Evolutionary conservation across 1,140 invertebrate species (phyloP).

Genomic region (Rhopalosiphum padi): DNA sequence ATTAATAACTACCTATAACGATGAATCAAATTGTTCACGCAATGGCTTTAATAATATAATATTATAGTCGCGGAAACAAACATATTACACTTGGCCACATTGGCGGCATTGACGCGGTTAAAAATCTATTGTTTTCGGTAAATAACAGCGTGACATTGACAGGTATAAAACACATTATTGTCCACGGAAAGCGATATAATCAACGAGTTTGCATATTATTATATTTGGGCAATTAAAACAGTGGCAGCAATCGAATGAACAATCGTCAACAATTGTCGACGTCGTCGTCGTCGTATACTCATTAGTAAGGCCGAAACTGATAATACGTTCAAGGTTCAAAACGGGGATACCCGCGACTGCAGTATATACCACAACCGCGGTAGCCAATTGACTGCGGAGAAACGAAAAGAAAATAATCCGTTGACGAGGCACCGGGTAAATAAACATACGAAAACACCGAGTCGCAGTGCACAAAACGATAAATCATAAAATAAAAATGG

Average conservation of each 20-base stretch:
- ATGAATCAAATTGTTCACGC: not conserved
- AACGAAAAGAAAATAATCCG: not conserved
- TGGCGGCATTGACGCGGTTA: not conserved
- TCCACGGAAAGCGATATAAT: not conserved
- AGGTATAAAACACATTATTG: not conserved
- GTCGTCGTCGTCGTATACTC: not conserved
- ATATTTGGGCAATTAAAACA: not conserved
- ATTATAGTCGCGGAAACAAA: not conserved
- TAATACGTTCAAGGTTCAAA: not conserved
- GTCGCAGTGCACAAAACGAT: not conserved
- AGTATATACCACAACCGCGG: not conserved
- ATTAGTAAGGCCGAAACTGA: not conserved
- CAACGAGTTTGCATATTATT: not conserved
- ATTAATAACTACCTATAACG: not conserved
- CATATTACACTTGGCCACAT: not conserved
- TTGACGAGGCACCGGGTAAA: not conserved
- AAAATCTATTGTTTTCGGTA: not conserved
- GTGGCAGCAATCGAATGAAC: not conserved
- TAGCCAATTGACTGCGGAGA: not conserved
- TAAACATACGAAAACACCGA: not conserved
- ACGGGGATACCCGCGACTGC: not conserved
- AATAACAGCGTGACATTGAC: not conserved
- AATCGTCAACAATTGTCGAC: not conserved
- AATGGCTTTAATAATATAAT: not conserved
- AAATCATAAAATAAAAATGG: not conserved